Evolutionary conservation across 2,797 vertebrate species (phyloP), one percentile per base, ranked within the genome.

Genomic region (Gallinago solitaria): DNA sequence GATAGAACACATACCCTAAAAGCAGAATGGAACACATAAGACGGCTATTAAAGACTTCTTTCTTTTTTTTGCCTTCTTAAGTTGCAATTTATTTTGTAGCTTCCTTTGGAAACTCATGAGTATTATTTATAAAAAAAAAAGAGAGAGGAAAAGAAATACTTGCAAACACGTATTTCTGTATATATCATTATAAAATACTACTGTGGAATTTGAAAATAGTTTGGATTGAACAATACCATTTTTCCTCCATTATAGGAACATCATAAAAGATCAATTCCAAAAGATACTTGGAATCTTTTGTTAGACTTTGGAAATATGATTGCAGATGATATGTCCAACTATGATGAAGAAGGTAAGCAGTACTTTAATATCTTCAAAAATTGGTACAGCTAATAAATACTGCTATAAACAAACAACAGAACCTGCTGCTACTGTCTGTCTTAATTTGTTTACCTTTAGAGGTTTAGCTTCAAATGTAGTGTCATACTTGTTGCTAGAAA

Each of bases 301-400:
- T 98, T 99, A 97, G 99, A 99, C 93, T 99, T 99, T 59, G 99
- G 99, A 96, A 99, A 99, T 97, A 99, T 99, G 98, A 99, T 99
- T 95, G 98, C 99, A 96, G 99, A 99, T n/a, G 99, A 99, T 96
- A 99, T 99, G 99, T 99, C 99, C 59, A 99, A 99, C 98, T 99
- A 99, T 48, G 99, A 99, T 51, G 99, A 99, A 97, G 99, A 99
- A 99, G 99, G 99, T 99, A 98, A 98, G 51, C 14, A n/a, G 37
- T 87, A 32, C 59, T 63, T 47, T 9, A 47, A 27, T 75, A 43
- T 87, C 56, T 41, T 80, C 8, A 81, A 37, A 89, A 87, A 45
- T n/a, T 32, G 27, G 24, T 84, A 16, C 28, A 65, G 33, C 35
- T 43, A 17, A 43, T 43, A 94, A 87, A 33, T 54, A 74, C 3